Percentiles rank a stretch among this genome's conserved stretches.
Evolutionary conservation across 2,888 invertebrate species (phyloP).

Genomic region (Heterodera filipjevi): DNA sequence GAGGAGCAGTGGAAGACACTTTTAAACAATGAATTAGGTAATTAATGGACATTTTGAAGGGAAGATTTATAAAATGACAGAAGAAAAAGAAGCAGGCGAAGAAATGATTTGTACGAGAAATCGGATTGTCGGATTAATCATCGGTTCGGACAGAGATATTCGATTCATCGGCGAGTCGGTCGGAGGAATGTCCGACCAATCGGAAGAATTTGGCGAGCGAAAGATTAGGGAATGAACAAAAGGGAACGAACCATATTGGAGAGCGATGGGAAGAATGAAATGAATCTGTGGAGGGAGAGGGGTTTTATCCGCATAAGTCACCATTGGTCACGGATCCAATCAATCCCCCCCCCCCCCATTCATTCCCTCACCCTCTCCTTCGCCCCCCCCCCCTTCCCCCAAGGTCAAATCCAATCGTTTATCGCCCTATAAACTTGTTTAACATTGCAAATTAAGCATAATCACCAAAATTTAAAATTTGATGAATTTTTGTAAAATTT

Average conservation of each 20-base stretch:
- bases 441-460: not conserved
- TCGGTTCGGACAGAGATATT: not conserved
- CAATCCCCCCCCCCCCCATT: not conserved
- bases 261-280: not conserved
- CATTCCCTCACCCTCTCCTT: not conserved
- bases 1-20: not conserved
- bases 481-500: not conserved
- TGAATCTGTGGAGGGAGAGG: not conserved
- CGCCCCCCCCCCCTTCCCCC: not conserved
- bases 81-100: too few species aligned
- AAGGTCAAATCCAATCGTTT: not conserved
- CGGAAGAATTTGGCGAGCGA: not conserved
- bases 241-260: not conserved
- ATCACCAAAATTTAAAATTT: not conserved
- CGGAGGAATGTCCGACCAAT: not conserved
- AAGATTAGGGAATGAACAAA: not conserved
- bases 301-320: constrained; percentile 3
- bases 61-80: too few species aligned
- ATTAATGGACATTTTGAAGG: too few species aligned
- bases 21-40: too few species aligned
- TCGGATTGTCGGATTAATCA: too few species aligned
- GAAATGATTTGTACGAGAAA: too few species aligned
- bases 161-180: too few species aligned
- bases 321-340: constrained; percentile 3
- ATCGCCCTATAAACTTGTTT: not conserved